Evolutionary conservation across 92 coral and sea anemone genomes (phyloP).

Genomic region (Umimayanthus chanpuru): DNA sequence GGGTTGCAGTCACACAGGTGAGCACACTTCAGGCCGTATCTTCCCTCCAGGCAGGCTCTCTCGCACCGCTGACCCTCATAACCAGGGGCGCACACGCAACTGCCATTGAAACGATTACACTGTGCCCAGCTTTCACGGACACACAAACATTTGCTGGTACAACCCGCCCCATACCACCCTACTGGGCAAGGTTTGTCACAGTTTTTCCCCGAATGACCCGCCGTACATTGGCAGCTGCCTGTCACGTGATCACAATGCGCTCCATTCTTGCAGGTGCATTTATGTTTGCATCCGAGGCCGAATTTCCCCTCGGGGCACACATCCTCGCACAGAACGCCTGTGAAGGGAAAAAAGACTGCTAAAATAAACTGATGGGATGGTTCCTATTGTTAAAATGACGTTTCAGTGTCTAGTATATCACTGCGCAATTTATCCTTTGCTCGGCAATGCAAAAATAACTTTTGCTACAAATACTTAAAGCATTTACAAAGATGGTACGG

Average conservation of each 20-base stretch:
- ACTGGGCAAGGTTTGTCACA: slow-evolving; percentile 63
- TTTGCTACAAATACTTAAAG: neutral
- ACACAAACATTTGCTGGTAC: slow-evolving; percentile 72
- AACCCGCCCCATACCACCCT: slow-evolving; percentile 71
- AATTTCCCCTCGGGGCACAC: slow-evolving; percentile 82
- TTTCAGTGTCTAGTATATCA: too few species aligned
- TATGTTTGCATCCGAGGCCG: slow-evolving; percentile 69
- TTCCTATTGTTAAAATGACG: neutral
- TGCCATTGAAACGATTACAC: slow-evolving; percentile 74
- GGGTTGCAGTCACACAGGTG: slow-evolving; percentile 81
- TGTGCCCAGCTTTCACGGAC: slow-evolving; percentile 66
- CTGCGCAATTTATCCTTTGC: too few species aligned
- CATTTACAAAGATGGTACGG: too few species aligned
- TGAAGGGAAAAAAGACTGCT: neutral
- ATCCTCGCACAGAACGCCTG: slow-evolving; percentile 84
- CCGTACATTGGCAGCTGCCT: slow-evolving; percentile 75
- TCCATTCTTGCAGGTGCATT: slow-evolving; percentile 82
- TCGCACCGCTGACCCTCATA: slow-evolving; percentile 78
- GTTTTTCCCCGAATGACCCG: slow-evolving; percentile 70
- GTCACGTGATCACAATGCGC: slow-evolving; percentile 86
- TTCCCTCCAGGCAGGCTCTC: slow-evolving; percentile 73
- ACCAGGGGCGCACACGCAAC: slow-evolving; percentile 81
- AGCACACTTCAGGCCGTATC: slow-evolving; percentile 80
- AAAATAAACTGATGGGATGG: neutral
- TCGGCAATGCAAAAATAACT: neutral